Base-by-base conservation (phyloP, 2,888 invertebrate genomes). In the Cosmorhoe ocellata region DNA sequence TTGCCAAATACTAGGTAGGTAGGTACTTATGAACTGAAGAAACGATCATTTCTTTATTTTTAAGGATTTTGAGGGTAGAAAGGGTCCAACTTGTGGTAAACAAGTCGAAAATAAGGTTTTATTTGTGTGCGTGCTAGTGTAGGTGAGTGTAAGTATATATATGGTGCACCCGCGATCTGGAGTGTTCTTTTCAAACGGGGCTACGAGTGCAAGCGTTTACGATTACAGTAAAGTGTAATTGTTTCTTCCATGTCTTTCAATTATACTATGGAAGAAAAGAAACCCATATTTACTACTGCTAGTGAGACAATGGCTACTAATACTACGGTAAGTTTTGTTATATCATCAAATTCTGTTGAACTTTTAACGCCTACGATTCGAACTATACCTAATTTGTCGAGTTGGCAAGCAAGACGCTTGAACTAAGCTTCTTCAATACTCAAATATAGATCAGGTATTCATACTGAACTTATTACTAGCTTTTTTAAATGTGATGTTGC, bases 201-300 rank as follows among this genome's bases (percentile, higher is more conserved):
- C 43, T 41, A 36, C 46, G 45, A 33, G 24, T 39, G 54, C 33
- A 49, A 36, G 39, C 41, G 32, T 28, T 6, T 30, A 27, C 10
- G 24, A 24, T 38, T 31, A 5, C 12, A 12, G 4, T 9, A 13
- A 42, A 31, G 14, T n/a, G 11, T 28, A 18, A 38, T 43, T 5
- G 36, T 82, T 76, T 74, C 79, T 51, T 66, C 74, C 9, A 64
- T 75, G 58, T 62, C 75, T 22, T 77, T 64, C 41, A 76, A 75
- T 61, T 80, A 63, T 53, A 68, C 63, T 51, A 65, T 74, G 59
- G 81, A 80, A 27, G 82, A 83, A 26, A 70, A 68, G 11, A 84
- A 76, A 56, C 62, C 76, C 1, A 74, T 78, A 48, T 82, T 82
- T 63, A 75, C 79, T 22, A 69, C 76, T 9, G 75, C 78, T n/a